These are phyloP conservation scores for Lagenorhynchus albirostris DNA, from an alignment of 2,113 vertebrate species.

Conservation along the genomic window DNA sequence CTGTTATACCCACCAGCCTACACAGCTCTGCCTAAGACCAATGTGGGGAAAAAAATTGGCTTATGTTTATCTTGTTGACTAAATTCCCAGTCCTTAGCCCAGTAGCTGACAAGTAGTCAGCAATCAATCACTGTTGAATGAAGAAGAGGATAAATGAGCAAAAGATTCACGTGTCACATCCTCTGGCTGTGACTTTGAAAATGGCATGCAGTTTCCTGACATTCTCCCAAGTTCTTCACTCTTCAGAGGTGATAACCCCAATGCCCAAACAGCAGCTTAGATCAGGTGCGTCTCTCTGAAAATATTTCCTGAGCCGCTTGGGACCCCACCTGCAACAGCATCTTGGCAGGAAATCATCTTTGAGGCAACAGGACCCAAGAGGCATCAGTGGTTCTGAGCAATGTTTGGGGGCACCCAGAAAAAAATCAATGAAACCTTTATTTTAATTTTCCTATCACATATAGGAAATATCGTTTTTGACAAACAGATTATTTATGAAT, in stretches of 20 bases:
- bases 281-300: not conserved
- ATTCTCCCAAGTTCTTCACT: not conserved
- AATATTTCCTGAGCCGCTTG: not conserved
- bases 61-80: not conserved
- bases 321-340: accelerated
- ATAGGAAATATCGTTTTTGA: not conserved
- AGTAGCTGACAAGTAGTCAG: too few species aligned
- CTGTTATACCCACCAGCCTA: not conserved
- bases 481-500: not conserved
- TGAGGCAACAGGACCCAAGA: not conserved
- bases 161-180: not conserved
- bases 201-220: not conserved
- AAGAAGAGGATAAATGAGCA: not conserved
- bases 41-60: accelerated
- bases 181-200: not conserved
- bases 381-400: not conserved
- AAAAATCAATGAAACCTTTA: accelerated
- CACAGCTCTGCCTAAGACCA: not conserved
- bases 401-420: too few species aligned
- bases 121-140: not conserved
- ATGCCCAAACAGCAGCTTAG: too few species aligned
- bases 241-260: not conserved
- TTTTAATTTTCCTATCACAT: not conserved
- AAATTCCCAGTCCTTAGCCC: not conserved
- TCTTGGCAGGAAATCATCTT: not conserved